Conservation (phyloP, 2,797 vertebrate species). For the Spinus pinus region DNA sequence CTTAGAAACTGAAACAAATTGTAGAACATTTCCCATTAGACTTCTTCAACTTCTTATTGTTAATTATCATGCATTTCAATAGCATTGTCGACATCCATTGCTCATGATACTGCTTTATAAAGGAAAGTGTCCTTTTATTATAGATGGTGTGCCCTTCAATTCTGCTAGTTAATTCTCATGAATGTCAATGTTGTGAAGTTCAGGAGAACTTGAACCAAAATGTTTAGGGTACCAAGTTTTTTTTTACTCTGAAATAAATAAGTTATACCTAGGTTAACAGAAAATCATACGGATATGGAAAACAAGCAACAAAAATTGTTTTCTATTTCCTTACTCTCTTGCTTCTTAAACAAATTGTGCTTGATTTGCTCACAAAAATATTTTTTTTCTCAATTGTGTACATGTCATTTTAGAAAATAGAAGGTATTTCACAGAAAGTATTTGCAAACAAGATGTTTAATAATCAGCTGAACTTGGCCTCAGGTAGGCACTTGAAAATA, state of each 20-base stretch:
- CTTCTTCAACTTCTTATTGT: not conserved
- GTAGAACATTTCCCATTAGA: conserved; percentile 6
- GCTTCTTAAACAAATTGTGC: not conserved
- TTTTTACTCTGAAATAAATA: not conserved
- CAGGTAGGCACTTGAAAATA: not conserved
- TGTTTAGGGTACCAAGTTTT: not conserved
- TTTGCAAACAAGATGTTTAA: not conserved
- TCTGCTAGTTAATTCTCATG: not conserved
- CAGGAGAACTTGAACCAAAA: not conserved
- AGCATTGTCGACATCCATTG: not conserved
- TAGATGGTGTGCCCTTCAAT: not conserved
- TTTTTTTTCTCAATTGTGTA: not conserved
- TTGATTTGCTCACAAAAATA: not conserved
- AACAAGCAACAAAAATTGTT: not conserved
- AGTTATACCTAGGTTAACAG: not conserved
- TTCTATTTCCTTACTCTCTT: not conserved
- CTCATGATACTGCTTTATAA: not conserved
- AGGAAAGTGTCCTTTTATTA: not conserved
- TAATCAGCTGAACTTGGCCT: not conserved
- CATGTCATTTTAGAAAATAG: not conserved
- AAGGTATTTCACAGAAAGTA: not conserved
- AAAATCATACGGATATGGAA: not conserved
- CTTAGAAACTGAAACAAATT: conserved; percentile 45
- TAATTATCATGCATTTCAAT: conserved; percentile 23
- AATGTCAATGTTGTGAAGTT: not conserved